Evolutionary conservation across 2,113 vertebrate species (phyloP), one percentile per base, ranked within the genome.

Genomic region (Hystrix cristata): DNA sequence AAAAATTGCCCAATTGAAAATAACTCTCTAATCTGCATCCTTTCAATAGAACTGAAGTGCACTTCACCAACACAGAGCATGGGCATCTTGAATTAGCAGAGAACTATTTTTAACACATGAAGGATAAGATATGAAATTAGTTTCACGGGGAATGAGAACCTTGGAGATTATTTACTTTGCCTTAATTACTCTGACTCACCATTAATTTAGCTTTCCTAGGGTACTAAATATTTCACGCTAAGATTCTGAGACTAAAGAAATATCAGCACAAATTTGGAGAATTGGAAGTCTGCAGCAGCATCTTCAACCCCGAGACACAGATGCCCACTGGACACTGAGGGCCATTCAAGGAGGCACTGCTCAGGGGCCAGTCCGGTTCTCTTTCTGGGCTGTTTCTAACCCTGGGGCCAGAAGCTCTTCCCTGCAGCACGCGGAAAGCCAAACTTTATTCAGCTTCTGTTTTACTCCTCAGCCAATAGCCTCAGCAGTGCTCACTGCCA

Each of bases 61-160:
- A 98, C 98, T 99, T 98, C 97, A 98, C 98, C 95, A 97, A 96
- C 96, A 97, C 96, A 98, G 98, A 95, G 98, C 98, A 98, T 64
- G 67, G 97, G 97, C 98, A 98, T 98, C 98, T 98, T 97, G 97
- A 99, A 98, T 98, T 98, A 98, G 98, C 95, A 98, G 96, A 98
- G 91, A 98, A 98, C 98, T 99, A 99, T 99, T 99, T 99, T 99
- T 98, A 99, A 99, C 97, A 98, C 97, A 98, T 98, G 98, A 98
- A 98, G 97, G 98, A 97, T 98, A 98, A 98, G 97, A 98, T 98
- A 98, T 46, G 85, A 98, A 99, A 99, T 99, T 98, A 99, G 98
- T 98, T 99, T 99, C 98, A 98, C 84, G 90, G 98, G 98, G 98
- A 99, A 98, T 96, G 97, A 98, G 98, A 98, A 98, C 98, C 98